Evolutionary conservation across 2,888 invertebrate species (phyloP), one percentile per base, ranked within the genome.

Genomic region (Ypsolopha scabrella): DNA sequence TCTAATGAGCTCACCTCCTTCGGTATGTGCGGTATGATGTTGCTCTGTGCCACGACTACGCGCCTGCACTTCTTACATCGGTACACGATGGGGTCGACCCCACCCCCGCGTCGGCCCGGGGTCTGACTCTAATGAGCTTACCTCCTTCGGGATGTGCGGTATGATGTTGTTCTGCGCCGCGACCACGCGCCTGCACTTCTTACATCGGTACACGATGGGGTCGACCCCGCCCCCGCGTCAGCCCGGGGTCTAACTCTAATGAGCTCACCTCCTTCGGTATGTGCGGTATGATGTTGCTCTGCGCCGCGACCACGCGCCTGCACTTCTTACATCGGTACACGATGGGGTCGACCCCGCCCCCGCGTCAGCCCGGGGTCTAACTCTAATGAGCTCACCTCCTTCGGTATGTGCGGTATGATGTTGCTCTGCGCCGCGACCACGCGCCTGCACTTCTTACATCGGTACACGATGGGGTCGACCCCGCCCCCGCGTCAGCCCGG

Each of bases 251-350:
- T 0, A 10, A 24, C 24, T 24, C 24, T 24, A 24, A 24, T 24
- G 24, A 24, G 2, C 37, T 47, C 33, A 64, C 62, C 55, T 66
- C 67, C 45, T 77, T 74, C 7, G 86, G 85, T 34, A 87, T 72
- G 67, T 97, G 96, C 8, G 91, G 89, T 48, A 97, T 88, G 54
- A 96, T 86, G 70, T 95, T 94, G 51, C 90, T 90, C 65, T 93
- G 94, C 43, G 90, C 90, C 51, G 96, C 96, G n/a, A 97, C 88
- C 24, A 95, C 88, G 38, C 95, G 88, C 54, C 94, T 89, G 71
- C 96, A 96, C 67, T 91, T 92, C 67, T 89, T 91, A 71, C 96
- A 96, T 56, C 94, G 90, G 77, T 94, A 96, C 7, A 94, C 94
- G 51, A 92, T 89, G 0, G 95, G 94, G 61, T 95, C 94, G 0